Evolutionary conservation across 2,888 invertebrate genomes (phyloP), one percentile per base, ranked within the genome.

Genomic region (Pediacus dermestoides): DNA sequence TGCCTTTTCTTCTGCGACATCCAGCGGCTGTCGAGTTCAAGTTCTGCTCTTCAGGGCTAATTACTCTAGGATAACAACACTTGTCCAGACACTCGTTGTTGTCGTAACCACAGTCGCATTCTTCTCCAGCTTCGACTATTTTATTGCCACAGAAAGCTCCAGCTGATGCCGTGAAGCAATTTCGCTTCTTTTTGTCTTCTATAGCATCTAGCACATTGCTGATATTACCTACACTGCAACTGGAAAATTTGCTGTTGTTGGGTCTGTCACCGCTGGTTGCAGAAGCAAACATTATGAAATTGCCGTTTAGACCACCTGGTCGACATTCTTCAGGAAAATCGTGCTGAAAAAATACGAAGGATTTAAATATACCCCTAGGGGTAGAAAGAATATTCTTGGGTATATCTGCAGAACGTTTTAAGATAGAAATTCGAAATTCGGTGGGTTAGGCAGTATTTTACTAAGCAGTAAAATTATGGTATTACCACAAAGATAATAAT

Each of bases 61-160:
- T 75, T 56, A 84, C 74, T 12, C 90, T 76, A 10, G 95, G 94
- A 70, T 93, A 91, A 70, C 99, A 99, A 67, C 99, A 99, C 46
- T 82, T 85, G 57, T 88, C 58, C 16, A 56, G 47, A 71, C 97
- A 99, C 62, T 97, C 96, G 8, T 84, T 82, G 46, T 87, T 84
- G 57, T 90, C 88, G 66, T 93, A 97, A 13, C 93, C 93, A 61
- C 93, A 94, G 68, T 99, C 99, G 65, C 99, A 99, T 70, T 97
- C 91, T 71, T 99, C 99, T 30, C 91, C 94, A 14, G 85, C 88
- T 67, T 99, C 99, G 1, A 94, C 93, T 59, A 99, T 94, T 72
- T 95, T 95, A 72, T 99, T 99, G 37, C 99, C 99, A 70, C 99
- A 99, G 80, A 97, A 99, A 15, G 97, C 93, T 40, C 92, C 93